phyloP scores from a whole-genome alignment of 2,888 invertebrate genomes.

The Pterobdella sp. region DNA sequence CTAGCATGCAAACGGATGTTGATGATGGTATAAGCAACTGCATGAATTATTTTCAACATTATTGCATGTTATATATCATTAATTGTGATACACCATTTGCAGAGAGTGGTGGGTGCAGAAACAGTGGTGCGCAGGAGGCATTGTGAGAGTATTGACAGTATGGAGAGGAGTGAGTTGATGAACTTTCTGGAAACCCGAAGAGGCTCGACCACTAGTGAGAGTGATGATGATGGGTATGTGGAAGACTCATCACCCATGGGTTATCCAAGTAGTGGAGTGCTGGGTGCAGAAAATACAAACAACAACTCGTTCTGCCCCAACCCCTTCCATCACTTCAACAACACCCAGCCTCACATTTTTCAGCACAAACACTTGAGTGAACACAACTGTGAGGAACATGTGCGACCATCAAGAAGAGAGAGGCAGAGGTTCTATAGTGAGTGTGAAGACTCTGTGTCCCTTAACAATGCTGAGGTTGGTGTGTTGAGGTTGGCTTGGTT shows the following conservation, averaged over 20 bases:
- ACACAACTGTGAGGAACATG: neutral
- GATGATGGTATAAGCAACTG: too few species aligned
- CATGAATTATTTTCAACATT: too few species aligned
- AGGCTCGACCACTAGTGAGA: slow-evolving; percentile 40
- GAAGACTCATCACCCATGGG: slow-evolving; percentile 14
- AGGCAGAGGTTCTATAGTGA: slow-evolving; percentile 42
- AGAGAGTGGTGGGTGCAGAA: too few species aligned
- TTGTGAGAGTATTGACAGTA: too few species aligned
- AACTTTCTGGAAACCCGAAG: slow-evolving; percentile 46
- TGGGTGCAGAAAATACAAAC: too few species aligned
- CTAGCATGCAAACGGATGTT: too few species aligned
- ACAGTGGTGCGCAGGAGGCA: too few species aligned
- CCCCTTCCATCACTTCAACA: neutral
- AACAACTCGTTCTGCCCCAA: neutral
- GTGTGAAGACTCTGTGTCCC: slow-evolving; percentile 30
- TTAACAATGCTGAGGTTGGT: slow-evolving; percentile 25
- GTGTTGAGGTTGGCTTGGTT: neutral
- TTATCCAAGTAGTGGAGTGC: neutral
- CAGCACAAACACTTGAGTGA: neutral
- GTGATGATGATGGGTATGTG: slow-evolving; percentile 32
- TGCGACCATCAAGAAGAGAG: slow-evolving; percentile 30
- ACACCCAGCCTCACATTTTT: too few species aligned
- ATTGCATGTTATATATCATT: too few species aligned
- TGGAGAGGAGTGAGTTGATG: slow-evolving; percentile 46
- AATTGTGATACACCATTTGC: too few species aligned